Conservation (phyloP, 2,888 invertebrate genomes). For the Callimorpha dominula region DNA sequence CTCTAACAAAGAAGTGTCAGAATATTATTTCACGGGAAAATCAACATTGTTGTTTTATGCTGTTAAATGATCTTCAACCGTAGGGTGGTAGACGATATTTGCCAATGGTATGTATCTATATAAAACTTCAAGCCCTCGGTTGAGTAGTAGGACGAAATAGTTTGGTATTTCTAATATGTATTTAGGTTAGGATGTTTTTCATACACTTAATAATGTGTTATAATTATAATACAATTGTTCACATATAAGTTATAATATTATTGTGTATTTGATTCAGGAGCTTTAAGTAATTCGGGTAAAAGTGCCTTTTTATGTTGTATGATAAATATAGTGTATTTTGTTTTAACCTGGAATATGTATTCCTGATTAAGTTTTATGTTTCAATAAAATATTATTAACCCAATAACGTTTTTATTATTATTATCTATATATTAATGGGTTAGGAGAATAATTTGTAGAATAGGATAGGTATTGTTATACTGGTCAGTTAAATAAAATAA, state of each 20-base stretch:
- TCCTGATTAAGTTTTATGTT: constrained; percentile 33
- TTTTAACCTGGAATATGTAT: constrained; percentile 23
- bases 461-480: no score
- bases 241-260: constrained; percentile 19
- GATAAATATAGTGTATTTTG: constrained; percentile 20
- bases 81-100: no score
- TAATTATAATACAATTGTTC: neutral
- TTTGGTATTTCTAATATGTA: neutral
- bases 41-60: no score
- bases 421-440: no score
- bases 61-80: no score
- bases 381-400: constrained; percentile 34
- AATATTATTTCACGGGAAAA: no score
- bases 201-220: neutral
- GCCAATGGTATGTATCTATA: no score
- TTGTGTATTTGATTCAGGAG: constrained; percentile 44
- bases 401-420: neutral
- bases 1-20: no score
- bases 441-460: no score
- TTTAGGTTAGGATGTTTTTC: neutral
- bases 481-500: no score
- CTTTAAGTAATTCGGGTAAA: constrained; percentile 40
- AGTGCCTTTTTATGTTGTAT: constrained; percentile 22
- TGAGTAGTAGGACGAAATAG: neutral
- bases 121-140: neutral